A percentile compares a stretch with the other conserved stretches of the same genome.
Evolutionary conservation across 2,113 vertebrate genomes (phyloP).

Genomic region (Reinhardtius hippoglossoides): DNA sequence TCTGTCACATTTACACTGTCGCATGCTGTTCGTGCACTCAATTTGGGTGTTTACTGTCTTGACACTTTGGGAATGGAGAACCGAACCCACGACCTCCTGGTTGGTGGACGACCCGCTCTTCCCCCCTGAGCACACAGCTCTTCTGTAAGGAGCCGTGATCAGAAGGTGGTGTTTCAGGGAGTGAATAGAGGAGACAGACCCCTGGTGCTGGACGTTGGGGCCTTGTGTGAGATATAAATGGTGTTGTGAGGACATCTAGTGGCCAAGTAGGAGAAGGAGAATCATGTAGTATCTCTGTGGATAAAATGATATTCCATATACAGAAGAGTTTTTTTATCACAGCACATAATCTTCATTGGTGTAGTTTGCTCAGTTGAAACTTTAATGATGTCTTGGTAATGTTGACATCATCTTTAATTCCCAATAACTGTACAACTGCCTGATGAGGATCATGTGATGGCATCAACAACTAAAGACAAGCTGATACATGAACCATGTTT

Average conservation of each 20-base stretch:
- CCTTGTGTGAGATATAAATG: conserved; percentile 17
- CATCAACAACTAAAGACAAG: no score
- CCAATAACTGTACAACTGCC: no score
- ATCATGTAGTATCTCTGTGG: not conserved
- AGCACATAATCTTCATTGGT: not conserved
- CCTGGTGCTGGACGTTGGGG: not conserved
- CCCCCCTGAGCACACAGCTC: not conserved
- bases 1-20: no score
- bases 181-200: not conserved
- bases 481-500: no score
- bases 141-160: conserved; percentile 25
- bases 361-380: not conserved
- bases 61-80: not conserved
- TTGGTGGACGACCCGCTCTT: not conserved
- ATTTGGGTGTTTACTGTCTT: not conserved
- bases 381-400: not conserved
- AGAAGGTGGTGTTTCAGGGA: conserved; percentile 20
- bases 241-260: conserved; percentile 68
- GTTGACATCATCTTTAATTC: no score
- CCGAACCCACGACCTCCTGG: not conserved
- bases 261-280: conserved; percentile 25
- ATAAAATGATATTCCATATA: not conserved
- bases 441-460: no score
- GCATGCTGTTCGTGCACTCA: no score
- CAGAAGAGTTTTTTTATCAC: no score